Percentiles rank a stretch among this genome's conserved stretches.
These are phyloP conservation scores for Chrosomus eos DNA, from an alignment of 2,797 vertebrate genomes.

Conservation along the genomic window DNA sequence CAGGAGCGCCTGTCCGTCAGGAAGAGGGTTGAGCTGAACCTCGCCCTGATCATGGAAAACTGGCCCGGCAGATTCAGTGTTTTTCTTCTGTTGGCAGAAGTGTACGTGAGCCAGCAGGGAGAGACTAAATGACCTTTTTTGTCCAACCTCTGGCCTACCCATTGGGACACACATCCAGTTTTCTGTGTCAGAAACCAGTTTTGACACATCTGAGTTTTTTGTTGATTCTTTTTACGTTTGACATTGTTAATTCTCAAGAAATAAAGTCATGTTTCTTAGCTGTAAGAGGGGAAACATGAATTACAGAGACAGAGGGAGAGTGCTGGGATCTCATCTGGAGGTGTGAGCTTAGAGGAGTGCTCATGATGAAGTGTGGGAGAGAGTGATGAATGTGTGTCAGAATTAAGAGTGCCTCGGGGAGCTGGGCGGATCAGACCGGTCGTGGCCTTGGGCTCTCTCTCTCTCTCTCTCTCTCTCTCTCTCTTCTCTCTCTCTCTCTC, in stretches of 20 bases:
- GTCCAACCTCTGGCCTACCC: constrained; percentile 17
- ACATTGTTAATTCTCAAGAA: neutral
- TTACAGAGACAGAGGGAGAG: neutral
- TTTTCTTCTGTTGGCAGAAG: constrained; percentile 42
- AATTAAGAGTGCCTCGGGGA: constrained; percentile 56
- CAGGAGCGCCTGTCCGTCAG: constrained; percentile 1
- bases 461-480: constrained; percentile 34
- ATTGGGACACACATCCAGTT: neutral
- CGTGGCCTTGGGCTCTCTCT: constrained; percentile 36
- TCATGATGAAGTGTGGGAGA: constrained; percentile 54
- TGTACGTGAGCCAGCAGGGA: constrained; percentile 39
- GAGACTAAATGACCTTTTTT: constrained; percentile 52
- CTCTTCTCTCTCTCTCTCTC: constrained; percentile 1
- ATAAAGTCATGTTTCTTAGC: neutral
- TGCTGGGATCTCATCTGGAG: constrained; percentile 49
- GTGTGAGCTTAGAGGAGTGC: constrained; percentile 38
- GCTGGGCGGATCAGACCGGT: constrained; percentile 44
- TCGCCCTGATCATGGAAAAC: constrained; percentile 19
- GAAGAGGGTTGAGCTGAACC: constrained; percentile 44
- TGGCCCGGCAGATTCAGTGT: constrained; percentile 33
- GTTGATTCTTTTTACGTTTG: neutral
- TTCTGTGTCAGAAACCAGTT: constrained; percentile 17
- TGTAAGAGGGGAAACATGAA: neutral
- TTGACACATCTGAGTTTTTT: neutral
- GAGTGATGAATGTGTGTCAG: constrained; percentile 55